phyloP scores from a whole-genome alignment of 1,140 invertebrate genomes.

The Chelonus insularis region DNA sequence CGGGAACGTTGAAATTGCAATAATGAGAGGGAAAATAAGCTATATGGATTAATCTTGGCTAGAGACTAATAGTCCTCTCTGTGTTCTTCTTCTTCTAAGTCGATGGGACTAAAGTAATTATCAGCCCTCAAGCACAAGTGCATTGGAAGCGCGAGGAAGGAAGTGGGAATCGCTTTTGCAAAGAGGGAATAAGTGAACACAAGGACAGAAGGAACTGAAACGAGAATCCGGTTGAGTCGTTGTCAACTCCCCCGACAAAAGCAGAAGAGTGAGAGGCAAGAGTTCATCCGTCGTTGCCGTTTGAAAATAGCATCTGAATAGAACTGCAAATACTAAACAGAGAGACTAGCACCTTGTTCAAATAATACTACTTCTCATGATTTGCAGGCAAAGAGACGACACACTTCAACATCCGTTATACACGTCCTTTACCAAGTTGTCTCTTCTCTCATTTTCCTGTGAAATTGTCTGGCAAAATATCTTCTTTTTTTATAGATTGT shows the following conservation, averaged over 20 bases:
- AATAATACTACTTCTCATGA: slow-evolving; percentile 1
- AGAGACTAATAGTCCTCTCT: not conserved
- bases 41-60: not conserved
- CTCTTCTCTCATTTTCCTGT: not conserved
- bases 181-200: slow-evolving; percentile 1
- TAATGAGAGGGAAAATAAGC: no score
- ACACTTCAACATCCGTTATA: slow-evolving; percentile 5
- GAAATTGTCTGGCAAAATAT: not conserved
- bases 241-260: not conserved
- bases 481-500: no score
- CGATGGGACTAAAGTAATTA: slow-evolving; percentile 6
- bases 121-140: not conserved
- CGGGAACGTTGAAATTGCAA: no score
- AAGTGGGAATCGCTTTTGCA: not conserved
- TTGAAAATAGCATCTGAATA: not conserved
- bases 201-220: slow-evolving; percentile 3
- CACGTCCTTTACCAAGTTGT: not conserved
- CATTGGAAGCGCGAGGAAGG: not conserved
- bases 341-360: not conserved
- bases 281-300: not conserved
- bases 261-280: not conserved
- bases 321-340: slow-evolving; percentile 4
- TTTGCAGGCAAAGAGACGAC: not conserved
- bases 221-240: slow-evolving; percentile 4
- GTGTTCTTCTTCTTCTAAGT: not conserved